A percentile compares a stretch with the other conserved stretches of the same genome.
These are phyloP conservation scores for Caenorhabditis sp. DNA, from an alignment of 2,888 invertebrate species.

Conservation along the genomic window DNA sequence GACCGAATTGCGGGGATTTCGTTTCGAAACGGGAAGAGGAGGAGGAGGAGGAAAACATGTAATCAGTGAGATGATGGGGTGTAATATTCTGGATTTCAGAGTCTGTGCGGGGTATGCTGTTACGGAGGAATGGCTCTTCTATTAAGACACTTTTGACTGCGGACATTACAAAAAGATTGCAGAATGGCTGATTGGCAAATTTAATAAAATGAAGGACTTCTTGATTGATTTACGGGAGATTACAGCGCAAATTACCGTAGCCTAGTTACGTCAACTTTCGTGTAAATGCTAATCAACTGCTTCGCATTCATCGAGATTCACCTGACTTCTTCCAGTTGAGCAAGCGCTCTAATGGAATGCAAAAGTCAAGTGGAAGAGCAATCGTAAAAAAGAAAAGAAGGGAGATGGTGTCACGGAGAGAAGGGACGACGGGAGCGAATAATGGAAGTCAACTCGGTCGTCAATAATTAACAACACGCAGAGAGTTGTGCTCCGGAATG, in stretches of 20 bases:
- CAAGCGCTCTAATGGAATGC: conserved; percentile 32
- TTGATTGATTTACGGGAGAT: not conserved
- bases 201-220: too few species aligned
- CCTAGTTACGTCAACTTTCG: not conserved
- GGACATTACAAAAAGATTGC: too few species aligned
- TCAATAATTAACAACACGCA: conserved; percentile 58
- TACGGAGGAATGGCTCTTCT: too few species aligned
- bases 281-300: not conserved
- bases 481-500: conserved; percentile 53
- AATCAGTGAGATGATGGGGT: conserved; percentile 47
- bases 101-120: too few species aligned
- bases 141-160: too few species aligned
- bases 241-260: not conserved
- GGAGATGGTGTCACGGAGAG: conserved; percentile 15
- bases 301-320: conserved; percentile 19
- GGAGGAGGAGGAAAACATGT: too few species aligned
- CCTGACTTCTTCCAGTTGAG: conserved; percentile 28
- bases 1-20: conserved; percentile 38
- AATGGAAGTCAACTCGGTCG: conserved; percentile 57
- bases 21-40: conserved; percentile 1
- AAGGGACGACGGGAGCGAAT: conserved; percentile 20
- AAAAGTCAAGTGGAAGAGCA: conserved; percentile 26
- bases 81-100: conserved; percentile 10
- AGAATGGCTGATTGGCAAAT: too few species aligned
- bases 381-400: conserved; percentile 44